Percentiles rank a stretch among this genome's conserved stretches.
These are phyloP conservation scores for Mycalesis mineus DNA, from an alignment of 2,888 invertebrate species.

Conservation along the genomic window DNA sequence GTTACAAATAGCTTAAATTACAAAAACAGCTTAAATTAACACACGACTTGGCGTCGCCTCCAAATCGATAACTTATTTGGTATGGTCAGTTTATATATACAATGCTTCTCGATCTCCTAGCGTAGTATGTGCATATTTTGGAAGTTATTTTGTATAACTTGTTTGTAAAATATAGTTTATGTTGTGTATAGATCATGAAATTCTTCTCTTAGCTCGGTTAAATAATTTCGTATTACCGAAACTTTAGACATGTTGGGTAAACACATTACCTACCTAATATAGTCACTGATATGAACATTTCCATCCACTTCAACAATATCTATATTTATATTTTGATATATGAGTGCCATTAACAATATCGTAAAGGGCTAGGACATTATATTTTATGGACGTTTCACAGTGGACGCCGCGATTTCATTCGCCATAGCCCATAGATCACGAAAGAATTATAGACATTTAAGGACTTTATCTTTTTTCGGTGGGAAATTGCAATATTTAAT, in stretches of 20 bases:
- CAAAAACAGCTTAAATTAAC: too few relatives aligned
- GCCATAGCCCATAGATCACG: not conserved
- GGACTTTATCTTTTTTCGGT: not conserved
- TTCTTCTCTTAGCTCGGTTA: too few relatives aligned
- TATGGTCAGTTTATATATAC: too few relatives aligned
- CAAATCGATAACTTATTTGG: too few relatives aligned
- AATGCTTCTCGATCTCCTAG: too few relatives aligned
- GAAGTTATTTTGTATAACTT: too few relatives aligned
- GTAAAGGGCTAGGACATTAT: not conserved
- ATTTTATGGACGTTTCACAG: not conserved
- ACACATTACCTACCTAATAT: not conserved
- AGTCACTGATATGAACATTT: not conserved
- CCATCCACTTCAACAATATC: constrained; percentile 1
- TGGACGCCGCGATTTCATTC: not conserved
- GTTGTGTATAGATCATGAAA: too few relatives aligned
- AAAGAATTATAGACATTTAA: not conserved
- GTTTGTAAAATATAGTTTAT: too few relatives aligned
- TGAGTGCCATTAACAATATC: not conserved
- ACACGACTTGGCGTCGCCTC: too few relatives aligned
- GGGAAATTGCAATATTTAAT: too few relatives aligned
- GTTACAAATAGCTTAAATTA: too few relatives aligned
- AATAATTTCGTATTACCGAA: not conserved
- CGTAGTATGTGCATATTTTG: too few relatives aligned
- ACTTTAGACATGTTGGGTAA: not conserved
- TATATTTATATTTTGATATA: not conserved